Base-by-base conservation (phyloP, 2,888 invertebrate species). In the Enoplolaimus lenunculus region DNA sequence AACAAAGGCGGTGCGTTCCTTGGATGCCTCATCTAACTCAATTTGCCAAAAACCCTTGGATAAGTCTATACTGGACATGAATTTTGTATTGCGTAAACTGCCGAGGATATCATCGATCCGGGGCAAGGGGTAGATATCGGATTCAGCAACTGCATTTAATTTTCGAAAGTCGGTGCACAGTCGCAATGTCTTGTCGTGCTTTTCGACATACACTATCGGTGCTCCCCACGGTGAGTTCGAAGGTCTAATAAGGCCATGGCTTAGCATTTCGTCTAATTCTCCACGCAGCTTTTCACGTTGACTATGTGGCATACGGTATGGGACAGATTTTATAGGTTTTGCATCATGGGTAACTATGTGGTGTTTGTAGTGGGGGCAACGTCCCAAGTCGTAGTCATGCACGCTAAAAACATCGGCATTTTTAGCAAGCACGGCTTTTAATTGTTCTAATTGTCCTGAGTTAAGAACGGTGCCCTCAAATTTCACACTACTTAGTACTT, bases 151-250 rank as follows among this genome's bases (percentile, higher is more conserved):
- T 2, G 7, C 34, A 71, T 75, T 76, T 1, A 77, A 57, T 1
- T 69, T 21, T 28, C 75, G 34, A 68, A 74, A 77, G 68, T 76
- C 75, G 13, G 75, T 70, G 62, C 76, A 76, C 13, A 74, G 74
- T 68, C 72, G 73, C 67, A 29, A 73, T n/a, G 68, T 67, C 29
- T 72, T 75, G 70, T 76, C 73, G 70, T 78, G 78, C 73, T 80
- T 81, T 29, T 74, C 74, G 1, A 79, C 78, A 1, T 81, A 68
- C 3, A 80, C 77, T 2, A 79, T 74, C 0, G 79, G 80, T 0
- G 77, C 74, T 7, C 77, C 74, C 78, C 78, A 81, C 0, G 80
- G 78, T 45, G 76, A 76, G 2, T 70, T 71, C 1, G 77, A 78
- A 1, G 74, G 77, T 29, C 72, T 72, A 34, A 72, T 73, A 30